These are phyloP conservation scores for Acanthopagrus latus DNA, from an alignment of 2,797 vertebrate genomes.

Conservation along the genomic window DNA sequence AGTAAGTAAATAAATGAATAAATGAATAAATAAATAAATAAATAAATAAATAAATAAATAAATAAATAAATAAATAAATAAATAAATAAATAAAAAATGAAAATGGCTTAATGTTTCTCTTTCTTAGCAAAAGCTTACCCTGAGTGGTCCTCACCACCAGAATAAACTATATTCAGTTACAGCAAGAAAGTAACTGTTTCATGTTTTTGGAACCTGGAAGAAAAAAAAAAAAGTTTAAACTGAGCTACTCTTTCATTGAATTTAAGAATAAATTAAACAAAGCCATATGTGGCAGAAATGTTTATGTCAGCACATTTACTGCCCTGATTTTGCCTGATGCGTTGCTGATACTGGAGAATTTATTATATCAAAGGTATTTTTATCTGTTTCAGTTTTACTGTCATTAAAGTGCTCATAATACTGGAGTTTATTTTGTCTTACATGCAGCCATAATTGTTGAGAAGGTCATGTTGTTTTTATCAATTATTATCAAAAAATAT, in stretches of 20 bases:
- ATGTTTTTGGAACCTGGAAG: background rate
- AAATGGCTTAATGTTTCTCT: background rate
- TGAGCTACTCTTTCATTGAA: background rate
- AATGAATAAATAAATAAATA: too few species aligned
- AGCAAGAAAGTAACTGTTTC: background rate
- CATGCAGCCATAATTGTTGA: conserved; percentile 16
- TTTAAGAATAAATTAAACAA: background rate
- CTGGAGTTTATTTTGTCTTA: conserved; percentile 27
- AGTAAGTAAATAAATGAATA: too few species aligned
- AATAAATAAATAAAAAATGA: too few species aligned
- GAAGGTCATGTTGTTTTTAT: conserved; percentile 46
- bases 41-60: too few species aligned
- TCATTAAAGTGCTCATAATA: conserved; percentile 16
- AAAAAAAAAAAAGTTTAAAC: background rate
- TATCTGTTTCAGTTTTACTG: background rate
- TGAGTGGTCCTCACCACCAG: background rate
- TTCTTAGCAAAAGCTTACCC: background rate
- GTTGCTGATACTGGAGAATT: conserved; percentile 9
- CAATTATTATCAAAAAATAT: conserved; percentile 5
- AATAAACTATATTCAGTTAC: background rate
- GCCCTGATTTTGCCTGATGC: background rate
- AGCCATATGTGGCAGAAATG: background rate
- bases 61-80: too few species aligned
- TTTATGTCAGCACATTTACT: background rate
- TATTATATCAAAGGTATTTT: conserved; percentile 7